Base-by-base conservation (phyloP, 2,888 invertebrate genomes). In the Metellina segmentata region DNA sequence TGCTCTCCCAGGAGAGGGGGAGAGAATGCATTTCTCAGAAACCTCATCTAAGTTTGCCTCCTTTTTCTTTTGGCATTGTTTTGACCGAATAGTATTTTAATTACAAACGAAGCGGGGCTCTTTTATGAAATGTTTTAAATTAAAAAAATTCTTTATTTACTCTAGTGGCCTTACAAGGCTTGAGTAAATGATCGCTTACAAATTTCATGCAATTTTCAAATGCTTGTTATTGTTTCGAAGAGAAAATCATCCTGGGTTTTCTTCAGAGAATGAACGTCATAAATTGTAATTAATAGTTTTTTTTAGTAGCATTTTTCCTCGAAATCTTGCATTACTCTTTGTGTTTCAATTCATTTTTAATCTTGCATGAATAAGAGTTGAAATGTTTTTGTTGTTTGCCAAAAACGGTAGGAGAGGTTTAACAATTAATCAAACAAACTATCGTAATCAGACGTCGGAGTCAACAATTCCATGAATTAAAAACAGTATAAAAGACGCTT, bases 21-120 rank as follows among this genome's bases (percentile, higher is more conserved):
- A 86, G 53, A 77, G 61, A 77, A 83, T 75, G 75, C 75, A 53
- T 74, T 74, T 75, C 34, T n/a, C 7, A 13, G 74, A 20, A 75
- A 85, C 61, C 85, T 85, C 69, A n/a, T n/a, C 48, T 13, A 19
- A 52, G 75, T 48, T 5, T 20, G 71, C 48, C 19, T 81, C 48
- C 61, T 77, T 78, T 61, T 49, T 86, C 69, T 69, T 49, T 34
- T 71, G 61, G 75, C 90, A 81, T 90, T 90, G 90, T 90, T 85
- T 90, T 70, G 81, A 70, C 69, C 81, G 69, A 75, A 81, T 90
- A 51, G 85, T 7, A 90, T 81, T 90, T 90, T 86, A 90, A 86
- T 90, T 90, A 86, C 79, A 78, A 53, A 69, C n/a, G 77, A 20
- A 49, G 9, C 13, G 75, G 61, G 34, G 61, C 72, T 19, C 69